These are phyloP conservation scores for Mesembrinibis cayennensis DNA, from an alignment of 2,113 vertebrate species.

Conservation along the genomic window DNA sequence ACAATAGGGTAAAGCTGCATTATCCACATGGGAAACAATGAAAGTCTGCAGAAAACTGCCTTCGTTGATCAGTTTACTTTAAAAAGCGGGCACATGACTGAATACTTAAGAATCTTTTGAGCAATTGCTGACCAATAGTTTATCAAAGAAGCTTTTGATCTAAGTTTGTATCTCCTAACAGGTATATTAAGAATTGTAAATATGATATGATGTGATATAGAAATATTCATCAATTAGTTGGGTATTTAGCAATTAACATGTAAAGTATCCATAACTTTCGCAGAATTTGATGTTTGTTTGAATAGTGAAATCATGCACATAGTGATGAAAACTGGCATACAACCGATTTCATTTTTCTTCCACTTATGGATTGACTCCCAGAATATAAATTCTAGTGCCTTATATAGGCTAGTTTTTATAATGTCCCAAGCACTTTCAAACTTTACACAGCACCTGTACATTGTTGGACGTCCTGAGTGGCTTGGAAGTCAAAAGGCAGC, in stretches of 20 bases:
- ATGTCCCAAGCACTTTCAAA: background rate
- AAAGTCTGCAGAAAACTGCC: background rate
- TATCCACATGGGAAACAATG: background rate
- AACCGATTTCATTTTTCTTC: background rate
- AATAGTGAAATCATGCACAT: background rate
- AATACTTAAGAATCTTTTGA: background rate
- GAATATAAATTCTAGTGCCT: background rate
- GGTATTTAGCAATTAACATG: background rate
- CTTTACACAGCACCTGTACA: background rate
- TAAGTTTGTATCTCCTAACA: background rate
- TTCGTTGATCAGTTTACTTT: background rate
- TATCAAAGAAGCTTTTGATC: background rate
- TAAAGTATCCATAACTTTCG: background rate
- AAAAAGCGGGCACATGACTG: background rate
- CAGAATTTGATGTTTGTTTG: background rate
- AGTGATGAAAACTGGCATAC: background rate
- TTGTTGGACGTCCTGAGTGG: background rate
- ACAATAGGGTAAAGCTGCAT: background rate
- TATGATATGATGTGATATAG: background rate
- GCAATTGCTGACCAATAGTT: background rate
- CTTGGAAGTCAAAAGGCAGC: background rate
- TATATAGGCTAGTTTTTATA: background rate
- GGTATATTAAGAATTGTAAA: background rate
- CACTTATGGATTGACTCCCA: background rate
- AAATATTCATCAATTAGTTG: background rate